Percentiles rank a stretch among this genome's conserved stretches.
These are phyloP conservation scores for Cerceris rybyensis DNA, from an alignment of 2,888 invertebrate genomes.

Conservation along the genomic window DNA sequence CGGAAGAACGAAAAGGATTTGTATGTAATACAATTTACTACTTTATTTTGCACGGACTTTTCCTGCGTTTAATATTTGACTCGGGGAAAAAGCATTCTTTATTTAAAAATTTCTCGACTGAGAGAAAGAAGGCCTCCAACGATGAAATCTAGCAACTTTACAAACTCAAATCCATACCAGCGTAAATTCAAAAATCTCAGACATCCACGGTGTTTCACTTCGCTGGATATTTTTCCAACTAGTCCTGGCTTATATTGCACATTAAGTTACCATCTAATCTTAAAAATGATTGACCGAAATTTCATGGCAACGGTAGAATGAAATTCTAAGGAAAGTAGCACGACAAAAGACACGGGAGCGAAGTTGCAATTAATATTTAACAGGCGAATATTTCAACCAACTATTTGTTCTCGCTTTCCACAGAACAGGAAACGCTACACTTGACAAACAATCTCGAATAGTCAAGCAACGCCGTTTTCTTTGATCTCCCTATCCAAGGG, in stretches of 20 bases:
- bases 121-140: constrained; percentile 5
- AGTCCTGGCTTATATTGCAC: too few relatives aligned
- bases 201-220: too few relatives aligned
- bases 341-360: too few relatives aligned
- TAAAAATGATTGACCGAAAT: too few relatives aligned
- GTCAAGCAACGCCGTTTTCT: constrained; percentile 1
- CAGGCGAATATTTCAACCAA: background rate
- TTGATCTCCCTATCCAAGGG: constrained; percentile 18
- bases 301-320: too few relatives aligned
- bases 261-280: too few relatives aligned
- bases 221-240: too few relatives aligned
- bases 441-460: background rate
- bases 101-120: constrained; percentile 27
- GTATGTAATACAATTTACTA: constrained; percentile 41
- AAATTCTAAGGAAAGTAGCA: too few relatives aligned
- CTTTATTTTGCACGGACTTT: constrained; percentile 17
- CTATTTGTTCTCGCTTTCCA: background rate
- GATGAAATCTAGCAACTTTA: constrained; percentile 12
- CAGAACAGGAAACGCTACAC: background rate
- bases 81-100: constrained; percentile 12
- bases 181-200: background rate
- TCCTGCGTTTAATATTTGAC: constrained; percentile 8
- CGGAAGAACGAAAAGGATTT: background rate
- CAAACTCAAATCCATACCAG: constrained; percentile 17
- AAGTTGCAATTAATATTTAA: too few relatives aligned